A percentile compares a stretch with the other conserved stretches of the same genome.
Conservation (phyloP, 2,888 invertebrate species). For the Leptopterna dolabrata region DNA sequence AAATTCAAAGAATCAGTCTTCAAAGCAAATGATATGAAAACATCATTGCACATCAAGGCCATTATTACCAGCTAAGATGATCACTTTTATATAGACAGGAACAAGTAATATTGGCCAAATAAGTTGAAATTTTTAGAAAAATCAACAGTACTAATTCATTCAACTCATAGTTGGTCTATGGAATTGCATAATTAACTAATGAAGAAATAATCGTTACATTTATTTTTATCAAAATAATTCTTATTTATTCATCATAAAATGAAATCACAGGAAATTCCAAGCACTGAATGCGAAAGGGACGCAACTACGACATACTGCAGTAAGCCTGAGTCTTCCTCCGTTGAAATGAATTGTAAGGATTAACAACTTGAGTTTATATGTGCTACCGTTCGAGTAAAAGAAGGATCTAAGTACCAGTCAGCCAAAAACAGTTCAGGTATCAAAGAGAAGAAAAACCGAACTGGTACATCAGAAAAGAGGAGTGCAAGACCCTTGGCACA, state of each 20-base stretch:
- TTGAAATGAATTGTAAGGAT: not conserved
- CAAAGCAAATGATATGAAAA: constrained; percentile 33
- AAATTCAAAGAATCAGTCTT: constrained; percentile 30
- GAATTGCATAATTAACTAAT: not conserved
- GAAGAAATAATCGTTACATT: not conserved
- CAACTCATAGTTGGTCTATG: not conserved
- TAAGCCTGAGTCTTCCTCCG: not conserved
- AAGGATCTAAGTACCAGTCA: too few relatives aligned
- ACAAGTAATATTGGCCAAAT: constrained; percentile 12
- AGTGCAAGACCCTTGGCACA: too few relatives aligned
- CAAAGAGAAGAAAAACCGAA: too few relatives aligned
- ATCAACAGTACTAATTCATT: constrained; percentile 19
- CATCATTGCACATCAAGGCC: constrained; percentile 20
- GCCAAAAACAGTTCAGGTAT: too few relatives aligned
- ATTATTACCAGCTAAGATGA: not conserved
- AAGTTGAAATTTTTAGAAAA: not conserved
- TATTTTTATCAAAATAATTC: not conserved
- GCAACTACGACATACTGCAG: not conserved
- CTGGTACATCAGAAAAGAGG: too few relatives aligned
- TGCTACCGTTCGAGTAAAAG: too few relatives aligned
- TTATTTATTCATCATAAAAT: not conserved
- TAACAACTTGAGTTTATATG: not conserved
- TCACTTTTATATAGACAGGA: not conserved
- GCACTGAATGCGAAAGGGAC: constrained; percentile 19
- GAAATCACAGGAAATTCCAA: constrained; percentile 32